Evolutionary conservation across 2,888 invertebrate species (phyloP).

Genomic region (Parnassius orleans): DNA sequence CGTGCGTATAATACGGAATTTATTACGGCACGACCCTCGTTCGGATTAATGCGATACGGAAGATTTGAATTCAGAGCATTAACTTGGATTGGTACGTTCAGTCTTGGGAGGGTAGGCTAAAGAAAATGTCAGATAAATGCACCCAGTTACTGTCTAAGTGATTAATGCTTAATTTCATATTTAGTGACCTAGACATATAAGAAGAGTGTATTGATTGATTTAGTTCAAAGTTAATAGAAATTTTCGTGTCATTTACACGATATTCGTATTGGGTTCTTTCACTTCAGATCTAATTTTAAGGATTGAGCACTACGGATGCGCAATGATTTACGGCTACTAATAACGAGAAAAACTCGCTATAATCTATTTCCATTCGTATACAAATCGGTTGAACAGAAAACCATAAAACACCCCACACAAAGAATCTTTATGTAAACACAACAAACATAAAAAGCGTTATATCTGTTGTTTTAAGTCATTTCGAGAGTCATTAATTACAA

Average conservation of each 20-base stretch:
- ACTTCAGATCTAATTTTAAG: slow-evolving; percentile 69
- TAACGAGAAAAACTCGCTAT: slow-evolving; percentile 79
- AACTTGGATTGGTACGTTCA: slow-evolving; percentile 74
- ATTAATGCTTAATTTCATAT: slow-evolving; percentile 46
- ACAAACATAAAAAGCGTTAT: slow-evolving; percentile 75
- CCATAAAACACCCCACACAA: slow-evolving; percentile 79
- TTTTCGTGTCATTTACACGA: not conserved
- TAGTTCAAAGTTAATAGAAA: not conserved
- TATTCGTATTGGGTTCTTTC: slow-evolving; percentile 41
- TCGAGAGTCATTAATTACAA: slow-evolving; percentile 70
- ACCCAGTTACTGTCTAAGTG: slow-evolving; percentile 40
- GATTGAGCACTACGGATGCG: slow-evolving; percentile 66
- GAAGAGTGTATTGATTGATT: not conserved
- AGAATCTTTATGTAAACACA: slow-evolving; percentile 80
- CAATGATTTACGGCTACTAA: slow-evolving; percentile 77
- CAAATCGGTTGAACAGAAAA: slow-evolving; percentile 80
- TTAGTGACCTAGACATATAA: slow-evolving; percentile 22
- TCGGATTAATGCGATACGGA: slow-evolving; percentile 80
- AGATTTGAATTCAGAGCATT: slow-evolving; percentile 79
- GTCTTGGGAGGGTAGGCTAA: slow-evolving; percentile 40
- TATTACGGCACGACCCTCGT: slow-evolving; percentile 75
- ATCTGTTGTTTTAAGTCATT: slow-evolving; percentile 79
- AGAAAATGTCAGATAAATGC: slow-evolving; percentile 33
- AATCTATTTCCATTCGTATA: slow-evolving; percentile 80
- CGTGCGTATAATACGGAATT: slow-evolving; percentile 81